These are phyloP conservation scores for Sebastes flavidus DNA, from an alignment of 2,797 vertebrate species.

Conservation along the genomic window DNA sequence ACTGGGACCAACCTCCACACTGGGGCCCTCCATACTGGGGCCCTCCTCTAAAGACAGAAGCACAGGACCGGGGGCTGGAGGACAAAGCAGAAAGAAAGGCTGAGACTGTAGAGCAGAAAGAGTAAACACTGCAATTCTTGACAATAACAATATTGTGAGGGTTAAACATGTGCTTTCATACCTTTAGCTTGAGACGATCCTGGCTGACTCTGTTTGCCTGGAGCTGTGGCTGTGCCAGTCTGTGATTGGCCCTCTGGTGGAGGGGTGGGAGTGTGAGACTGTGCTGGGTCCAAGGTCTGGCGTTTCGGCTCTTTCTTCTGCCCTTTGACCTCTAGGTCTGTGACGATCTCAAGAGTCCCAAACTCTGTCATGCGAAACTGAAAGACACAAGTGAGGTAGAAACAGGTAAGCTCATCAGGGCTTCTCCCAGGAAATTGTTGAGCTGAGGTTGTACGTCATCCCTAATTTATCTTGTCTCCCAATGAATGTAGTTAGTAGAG, in stretches of 20 bases:
- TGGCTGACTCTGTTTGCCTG: conserved; percentile 55
- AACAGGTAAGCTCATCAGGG: neutral
- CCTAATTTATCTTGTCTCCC: neutral
- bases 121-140: neutral
- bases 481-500: neutral
- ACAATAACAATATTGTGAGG: neutral
- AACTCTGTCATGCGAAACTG: conserved; percentile 90
- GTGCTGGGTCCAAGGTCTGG: conserved; percentile 65
- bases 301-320: conserved; percentile 56
- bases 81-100: conserved; percentile 28
- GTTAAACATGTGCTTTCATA: conserved; percentile 13
- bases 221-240: conserved; percentile 24
- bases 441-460: rapidly evolving
- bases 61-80: conserved; percentile 60
- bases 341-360: conserved; percentile 88
- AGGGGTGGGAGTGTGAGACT: conserved; percentile 78
- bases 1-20: conserved; percentile 72
- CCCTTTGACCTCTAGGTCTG: conserved; percentile 81
- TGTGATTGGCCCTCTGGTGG: conserved; percentile 78
- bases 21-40: conserved; percentile 66
- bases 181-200: conserved; percentile 71
- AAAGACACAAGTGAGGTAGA: neutral
- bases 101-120: neutral
- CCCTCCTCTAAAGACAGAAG: conserved; percentile 72
- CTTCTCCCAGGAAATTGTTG: neutral